phyloP scores from a whole-genome alignment of 2,888 invertebrate genomes.

The Gymnosoma rotundatum region DNA sequence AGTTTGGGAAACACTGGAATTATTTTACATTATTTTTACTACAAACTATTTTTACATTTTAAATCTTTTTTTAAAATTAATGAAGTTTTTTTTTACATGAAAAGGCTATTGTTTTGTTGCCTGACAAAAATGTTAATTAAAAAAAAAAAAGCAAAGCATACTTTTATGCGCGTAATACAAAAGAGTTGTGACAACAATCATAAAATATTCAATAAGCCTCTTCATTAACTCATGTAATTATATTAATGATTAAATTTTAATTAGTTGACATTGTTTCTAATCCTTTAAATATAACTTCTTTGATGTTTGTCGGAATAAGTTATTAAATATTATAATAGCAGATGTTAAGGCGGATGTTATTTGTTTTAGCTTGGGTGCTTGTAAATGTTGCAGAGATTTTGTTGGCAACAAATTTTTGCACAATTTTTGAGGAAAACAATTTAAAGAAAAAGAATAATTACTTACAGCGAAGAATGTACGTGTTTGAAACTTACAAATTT shows the following conservation, averaged over 20 bases:
- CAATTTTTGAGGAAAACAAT: no score
- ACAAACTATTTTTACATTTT: neutral
- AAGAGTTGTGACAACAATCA: neutral
- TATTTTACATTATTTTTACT: neutral
- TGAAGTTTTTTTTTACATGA: slow-evolving; percentile 4
- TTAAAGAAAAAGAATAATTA: no score
- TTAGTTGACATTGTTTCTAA: slow-evolving; percentile 22
- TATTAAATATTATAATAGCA: neutral
- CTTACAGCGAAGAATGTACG: no score
- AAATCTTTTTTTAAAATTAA: slow-evolving; percentile 15
- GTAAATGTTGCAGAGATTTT: no score
- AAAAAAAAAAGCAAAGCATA: slow-evolving; percentile 54
- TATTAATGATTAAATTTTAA: slow-evolving; percentile 60
- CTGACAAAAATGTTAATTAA: slow-evolving; percentile 27
- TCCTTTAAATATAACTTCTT: neutral
- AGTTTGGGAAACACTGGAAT: no score
- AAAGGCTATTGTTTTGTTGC: neutral
- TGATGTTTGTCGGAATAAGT: neutral
- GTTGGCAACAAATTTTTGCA: no score
- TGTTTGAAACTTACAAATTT: no score
- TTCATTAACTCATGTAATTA: slow-evolving; percentile 59
- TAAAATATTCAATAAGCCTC: slow-evolving; percentile 12
- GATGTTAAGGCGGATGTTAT: neutral
- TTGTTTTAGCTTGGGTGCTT: neutral
- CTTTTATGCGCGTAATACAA: slow-evolving; percentile 3